Conservation (phyloP, 1,140 invertebrate species). For the Drosophila watanabei region DNA sequence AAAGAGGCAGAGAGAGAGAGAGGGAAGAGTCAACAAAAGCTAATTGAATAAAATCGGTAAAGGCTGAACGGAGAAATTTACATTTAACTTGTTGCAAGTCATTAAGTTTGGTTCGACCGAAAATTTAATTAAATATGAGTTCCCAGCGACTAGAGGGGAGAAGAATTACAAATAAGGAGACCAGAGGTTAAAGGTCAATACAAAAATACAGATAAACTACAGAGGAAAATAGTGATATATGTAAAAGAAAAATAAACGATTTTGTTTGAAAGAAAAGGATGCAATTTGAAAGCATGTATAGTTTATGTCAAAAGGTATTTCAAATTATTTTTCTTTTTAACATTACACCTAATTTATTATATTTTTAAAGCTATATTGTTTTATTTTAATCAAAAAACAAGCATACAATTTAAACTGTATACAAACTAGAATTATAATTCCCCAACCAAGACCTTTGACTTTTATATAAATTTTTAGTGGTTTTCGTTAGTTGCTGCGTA, state of each 20-base stretch:
- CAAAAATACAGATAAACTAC: neutral
- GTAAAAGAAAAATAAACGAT: neutral
- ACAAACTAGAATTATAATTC: neutral
- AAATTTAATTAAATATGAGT: slow-evolving; percentile 55
- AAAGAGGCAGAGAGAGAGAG: too few relatives aligned
- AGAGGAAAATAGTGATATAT: neutral
- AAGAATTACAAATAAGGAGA: neutral
- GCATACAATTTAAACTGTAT: neutral
- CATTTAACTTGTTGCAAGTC: slow-evolving; percentile 58
- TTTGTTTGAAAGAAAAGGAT: neutral
- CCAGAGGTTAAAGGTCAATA: neutral
- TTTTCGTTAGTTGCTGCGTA: slow-evolving; percentile 1
- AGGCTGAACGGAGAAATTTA: slow-evolving; percentile 25
- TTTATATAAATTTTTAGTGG: neutral
- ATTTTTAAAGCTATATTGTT: neutral
- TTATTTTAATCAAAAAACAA: too few relatives aligned
- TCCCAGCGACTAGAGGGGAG: slow-evolving; percentile 2
- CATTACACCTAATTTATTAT: neutral
- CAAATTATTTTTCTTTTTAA: neutral
- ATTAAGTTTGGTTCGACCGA: slow-evolving; percentile 34
- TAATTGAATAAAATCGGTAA: slow-evolving; percentile 61
- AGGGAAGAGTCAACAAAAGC: slow-evolving; percentile 24
- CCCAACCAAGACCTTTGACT: neutral
- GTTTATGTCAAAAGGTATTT: neutral
- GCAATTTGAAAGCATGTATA: neutral